Percentiles rank a stretch among this genome's conserved stretches.
Conservation (phyloP, 1,140 invertebrate genomes). For the Condylostylus longicornis region DNA sequence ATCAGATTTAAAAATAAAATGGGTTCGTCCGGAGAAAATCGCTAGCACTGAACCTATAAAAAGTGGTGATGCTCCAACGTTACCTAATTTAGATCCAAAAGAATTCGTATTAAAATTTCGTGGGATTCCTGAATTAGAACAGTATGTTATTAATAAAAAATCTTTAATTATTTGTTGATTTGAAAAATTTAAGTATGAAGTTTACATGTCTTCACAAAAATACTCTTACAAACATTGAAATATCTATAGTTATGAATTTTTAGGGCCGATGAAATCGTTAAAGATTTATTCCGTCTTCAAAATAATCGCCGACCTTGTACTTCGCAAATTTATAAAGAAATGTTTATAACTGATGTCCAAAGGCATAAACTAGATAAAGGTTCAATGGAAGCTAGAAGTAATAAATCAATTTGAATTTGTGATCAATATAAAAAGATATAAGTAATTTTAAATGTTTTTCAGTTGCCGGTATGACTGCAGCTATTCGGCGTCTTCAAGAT, state of each 20-base stretch:
- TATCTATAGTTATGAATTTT: slow-evolving; percentile 5
- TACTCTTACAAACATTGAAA: background rate
- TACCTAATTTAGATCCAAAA: slow-evolving; percentile 30
- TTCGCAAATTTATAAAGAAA: slow-evolving; percentile 25
- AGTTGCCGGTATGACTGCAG: slow-evolving; percentile 40
- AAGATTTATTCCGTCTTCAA: slow-evolving; percentile 39
- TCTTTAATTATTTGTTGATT: slow-evolving; percentile 1
- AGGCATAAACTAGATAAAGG: slow-evolving; percentile 38
- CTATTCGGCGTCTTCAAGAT: slow-evolving; percentile 40
- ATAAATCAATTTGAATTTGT: slow-evolving; percentile 4
- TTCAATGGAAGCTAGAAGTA: slow-evolving; percentile 43
- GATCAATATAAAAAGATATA: slow-evolving; percentile 1
- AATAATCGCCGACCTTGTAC: slow-evolving; percentile 34
- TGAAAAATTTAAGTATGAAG: too few species aligned
- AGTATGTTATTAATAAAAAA: slow-evolving; percentile 24
- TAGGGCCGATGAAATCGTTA: slow-evolving; percentile 40
- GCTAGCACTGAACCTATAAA: slow-evolving; percentile 36
- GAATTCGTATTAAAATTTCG: slow-evolving; percentile 27
- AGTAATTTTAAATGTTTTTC: slow-evolving; percentile 11
- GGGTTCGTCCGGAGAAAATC: slow-evolving; percentile 42
- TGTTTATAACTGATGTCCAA: slow-evolving; percentile 36
- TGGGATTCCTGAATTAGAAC: slow-evolving; percentile 38
- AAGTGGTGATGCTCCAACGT: slow-evolving; percentile 39
- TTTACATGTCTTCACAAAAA: background rate
- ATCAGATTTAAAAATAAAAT: slow-evolving; percentile 46